phyloP scores from a whole-genome alignment of 2,888 invertebrate species.

The Erpobdella octoculata region DNA sequence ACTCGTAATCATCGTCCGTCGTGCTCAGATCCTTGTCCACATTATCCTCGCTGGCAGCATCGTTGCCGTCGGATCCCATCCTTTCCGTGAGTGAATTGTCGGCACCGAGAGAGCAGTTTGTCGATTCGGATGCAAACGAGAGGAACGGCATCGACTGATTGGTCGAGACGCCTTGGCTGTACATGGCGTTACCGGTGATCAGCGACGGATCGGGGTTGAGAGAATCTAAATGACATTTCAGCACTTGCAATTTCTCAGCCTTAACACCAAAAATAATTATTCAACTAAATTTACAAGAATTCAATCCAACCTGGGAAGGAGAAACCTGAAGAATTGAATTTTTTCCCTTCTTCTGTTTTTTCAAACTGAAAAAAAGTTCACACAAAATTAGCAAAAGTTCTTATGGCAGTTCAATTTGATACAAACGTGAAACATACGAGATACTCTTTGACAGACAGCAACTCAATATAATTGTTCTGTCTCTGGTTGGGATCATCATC shows the following conservation, averaged over 20 bases:
- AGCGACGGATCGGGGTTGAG: no score
- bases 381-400: neutral
- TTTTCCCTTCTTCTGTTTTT: neutral
- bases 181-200: no score
- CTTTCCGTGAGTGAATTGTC: neutral
- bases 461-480: slow-evolving; percentile 16
- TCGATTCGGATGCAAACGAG: neutral
- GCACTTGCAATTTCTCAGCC: no score
- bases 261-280: no score
- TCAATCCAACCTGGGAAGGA: neutral
- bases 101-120: no score
- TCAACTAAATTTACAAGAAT: no score
- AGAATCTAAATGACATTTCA: no score
- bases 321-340: neutral
- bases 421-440: neutral
- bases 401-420: neutral
- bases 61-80: neutral
- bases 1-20: neutral
- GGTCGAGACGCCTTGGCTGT: neutral
- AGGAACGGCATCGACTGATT: neutral
- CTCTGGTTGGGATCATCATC: no score
- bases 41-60: neutral
- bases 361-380: slow-evolving; percentile 6
- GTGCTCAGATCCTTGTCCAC: neutral
- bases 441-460: slow-evolving; percentile 18